Base-by-base conservation (phyloP, 1,140 invertebrate species). In the Trichogramma pretiosum region DNA sequence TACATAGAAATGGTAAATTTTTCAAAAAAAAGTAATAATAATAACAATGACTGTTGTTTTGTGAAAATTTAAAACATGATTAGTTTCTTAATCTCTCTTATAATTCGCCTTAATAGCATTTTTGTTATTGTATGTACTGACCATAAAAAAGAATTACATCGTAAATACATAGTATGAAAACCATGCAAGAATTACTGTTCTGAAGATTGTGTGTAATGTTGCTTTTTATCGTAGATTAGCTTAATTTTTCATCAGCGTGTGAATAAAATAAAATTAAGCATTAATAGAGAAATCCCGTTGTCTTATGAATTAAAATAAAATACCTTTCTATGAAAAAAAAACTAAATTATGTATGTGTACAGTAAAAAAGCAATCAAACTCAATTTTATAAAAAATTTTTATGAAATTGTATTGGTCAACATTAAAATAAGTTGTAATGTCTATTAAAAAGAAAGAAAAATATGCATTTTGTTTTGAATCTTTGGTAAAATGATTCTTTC, bases 1-100 rank as follows among this genome's bases (percentile, higher is more conserved):
- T 42, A 41, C 39, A 48, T 48, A 48, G 26, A 41, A 22, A 18
- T 48, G 41, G 46, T 42, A 48, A 14, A 18, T 46, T 46, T 46
- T 48, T 22, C 5, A 43, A 34, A 34, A 34, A 43, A 24, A 45
- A 17, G 24, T 21, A 41, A 41, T 30, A 19, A 30, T 28, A 46
- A 9, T 44, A 44, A 16, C n/a, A n/a, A n/a, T n/a, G n/a, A n/a
- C n/a, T n/a, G n/a, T n/a, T n/a, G n/a, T n/a, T n/a, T n/a, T n/a
- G n/a, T n/a, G n/a, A n/a, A n/a, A n/a, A n/a, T n/a, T n/a, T n/a
- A n/a, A n/a, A n/a, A n/a, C n/a, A n/a, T n/a, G n/a, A n/a, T n/a
- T n/a, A n/a, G n/a, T n/a, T n/a, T n/a, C n/a, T n/a, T n/a, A n/a
- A n/a, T n/a, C n/a, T n/a, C n/a, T n/a, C n/a, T 18, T 46, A 14